Base-by-base conservation (phyloP, 2,113 vertebrate species). In the Scomber japonicus region DNA sequence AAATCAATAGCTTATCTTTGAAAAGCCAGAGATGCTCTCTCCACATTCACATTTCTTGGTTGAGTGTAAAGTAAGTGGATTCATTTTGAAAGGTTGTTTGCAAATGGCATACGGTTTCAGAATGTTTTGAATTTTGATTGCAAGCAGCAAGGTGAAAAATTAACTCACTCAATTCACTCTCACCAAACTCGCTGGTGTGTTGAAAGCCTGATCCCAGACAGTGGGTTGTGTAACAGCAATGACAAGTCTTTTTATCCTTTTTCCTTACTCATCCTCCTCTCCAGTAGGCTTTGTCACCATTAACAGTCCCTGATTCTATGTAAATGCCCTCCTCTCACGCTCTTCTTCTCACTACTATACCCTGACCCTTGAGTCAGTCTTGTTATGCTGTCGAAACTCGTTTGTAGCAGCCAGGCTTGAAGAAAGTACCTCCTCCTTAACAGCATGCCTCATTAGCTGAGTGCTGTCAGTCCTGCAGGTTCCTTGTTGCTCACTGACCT, bases 401-500 rank as follows among this genome's bases (percentile, higher is more conserved):
- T 71, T 75, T 46, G 11, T 17, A 30, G 48, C 55, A 30, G 21
- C 56, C 61, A 61, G 53, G 13, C 45, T 31, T 2, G 44, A 72
- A 45, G 35, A 48, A 67, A 68, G 27, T 48, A 68, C 63, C 48
- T 51, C 45, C 44, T 40, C n/a, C 60, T 57, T 30, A 70, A 53
- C 65, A 86, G 65, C 45, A n/a, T 70, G 68, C 84, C 87, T 93
- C 83, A 80, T 94, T 91, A 91, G 71, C 53, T 14, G 79, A 78
- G 57, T n/a, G 44, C 53, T 86, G 82, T 85, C 74, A 56, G 78
- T 83, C 35, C 71, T 76, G 68, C 71, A 71, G 71, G 63, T 69
- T 82, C 55, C 66, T 54, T 30, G 63, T 51, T 81, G 16, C 78
- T 76, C 62, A 3, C 75, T 88, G 82, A 92, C 85, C 84, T 85